phyloP scores from a whole-genome alignment of 2,797 vertebrate genomes.

The Galagoides demidoff region DNA sequence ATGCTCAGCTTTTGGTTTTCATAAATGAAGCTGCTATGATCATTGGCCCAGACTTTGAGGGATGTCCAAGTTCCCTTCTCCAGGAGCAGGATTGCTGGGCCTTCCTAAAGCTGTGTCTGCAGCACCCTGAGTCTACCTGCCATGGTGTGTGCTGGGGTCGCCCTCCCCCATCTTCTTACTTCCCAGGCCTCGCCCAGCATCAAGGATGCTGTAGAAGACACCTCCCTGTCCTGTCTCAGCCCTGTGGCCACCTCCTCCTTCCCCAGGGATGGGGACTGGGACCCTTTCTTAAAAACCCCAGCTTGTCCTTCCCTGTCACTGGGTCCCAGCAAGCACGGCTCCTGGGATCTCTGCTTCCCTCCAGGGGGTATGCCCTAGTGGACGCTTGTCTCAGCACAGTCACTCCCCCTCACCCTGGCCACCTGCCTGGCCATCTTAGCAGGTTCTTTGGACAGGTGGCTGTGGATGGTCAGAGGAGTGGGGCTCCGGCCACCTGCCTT shows the following conservation, averaged over 20 bases:
- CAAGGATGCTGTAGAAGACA: background rate
- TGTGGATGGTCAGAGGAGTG: accelerated
- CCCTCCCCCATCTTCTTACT: accelerated
- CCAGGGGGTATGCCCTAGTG: background rate
- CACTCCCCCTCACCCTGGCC: background rate
- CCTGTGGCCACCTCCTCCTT: accelerated
- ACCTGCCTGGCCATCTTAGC: background rate
- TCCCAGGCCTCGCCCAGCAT: background rate
- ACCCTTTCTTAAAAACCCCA: background rate
- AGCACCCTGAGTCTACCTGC: background rate
- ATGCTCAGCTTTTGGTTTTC: background rate
- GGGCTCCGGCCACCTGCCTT: background rate
- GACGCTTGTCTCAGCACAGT: accelerated
- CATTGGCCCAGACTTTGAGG: background rate
- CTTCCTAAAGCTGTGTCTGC: background rate
- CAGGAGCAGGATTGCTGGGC: background rate
- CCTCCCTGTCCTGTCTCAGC: background rate
- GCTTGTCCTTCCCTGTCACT: background rate
- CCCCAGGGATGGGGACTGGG: background rate
- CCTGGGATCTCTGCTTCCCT: background rate
- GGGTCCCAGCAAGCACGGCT: accelerated
- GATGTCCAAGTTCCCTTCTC: background rate
- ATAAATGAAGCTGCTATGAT: background rate
- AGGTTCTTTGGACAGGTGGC: background rate
- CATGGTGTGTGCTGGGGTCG: background rate